A percentile compares a stretch with the other conserved stretches of the same genome.
Evolutionary conservation across 1,140 invertebrate species (phyloP).

Genomic region (Saxidomus purpurata): DNA sequence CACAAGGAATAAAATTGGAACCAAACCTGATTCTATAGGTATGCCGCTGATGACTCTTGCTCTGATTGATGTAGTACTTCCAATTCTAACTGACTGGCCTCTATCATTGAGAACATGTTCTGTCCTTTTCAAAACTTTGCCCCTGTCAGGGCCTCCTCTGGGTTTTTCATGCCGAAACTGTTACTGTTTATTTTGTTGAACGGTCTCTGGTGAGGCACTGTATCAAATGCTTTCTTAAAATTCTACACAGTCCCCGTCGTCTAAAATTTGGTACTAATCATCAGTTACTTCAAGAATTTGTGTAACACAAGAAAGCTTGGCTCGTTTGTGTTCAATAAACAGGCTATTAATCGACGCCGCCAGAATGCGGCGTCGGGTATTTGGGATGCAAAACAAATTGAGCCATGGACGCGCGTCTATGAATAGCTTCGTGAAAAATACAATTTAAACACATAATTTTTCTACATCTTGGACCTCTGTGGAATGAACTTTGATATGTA

Average conservation of each 20-base stretch:
- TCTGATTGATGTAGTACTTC: constrained; percentile 38
- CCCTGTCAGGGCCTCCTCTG: too few species aligned
- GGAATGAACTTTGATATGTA: too few species aligned
- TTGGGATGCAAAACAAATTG: too few species aligned
- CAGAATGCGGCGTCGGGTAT: too few species aligned
- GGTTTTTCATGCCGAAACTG: constrained; percentile 17
- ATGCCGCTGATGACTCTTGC: constrained; percentile 68
- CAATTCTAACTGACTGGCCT: constrained; percentile 64
- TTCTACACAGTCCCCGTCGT: background rate
- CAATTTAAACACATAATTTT: too few species aligned
- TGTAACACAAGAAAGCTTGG: background rate
- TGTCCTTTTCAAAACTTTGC: constrained; percentile 58
- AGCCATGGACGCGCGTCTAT: too few species aligned
- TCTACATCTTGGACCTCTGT: too few species aligned
- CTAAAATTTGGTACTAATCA: background rate
- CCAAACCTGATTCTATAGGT: constrained; percentile 72
- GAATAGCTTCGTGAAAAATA: too few species aligned
- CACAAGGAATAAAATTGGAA: constrained; percentile 70
- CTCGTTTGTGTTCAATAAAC: too few species aligned
- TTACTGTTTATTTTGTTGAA: constrained; percentile 16
- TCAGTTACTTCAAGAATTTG: background rate
- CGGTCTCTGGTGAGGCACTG: constrained; percentile 45
- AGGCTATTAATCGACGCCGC: too few species aligned
- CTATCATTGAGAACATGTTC: constrained; percentile 64
- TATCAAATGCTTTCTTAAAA: constrained; percentile 57